A percentile compares a stretch with the other conserved stretches of the same genome.
These are phyloP conservation scores for Drosophila tani DNA, from an alignment of 1,140 invertebrate species.

Conservation along the genomic window DNA sequence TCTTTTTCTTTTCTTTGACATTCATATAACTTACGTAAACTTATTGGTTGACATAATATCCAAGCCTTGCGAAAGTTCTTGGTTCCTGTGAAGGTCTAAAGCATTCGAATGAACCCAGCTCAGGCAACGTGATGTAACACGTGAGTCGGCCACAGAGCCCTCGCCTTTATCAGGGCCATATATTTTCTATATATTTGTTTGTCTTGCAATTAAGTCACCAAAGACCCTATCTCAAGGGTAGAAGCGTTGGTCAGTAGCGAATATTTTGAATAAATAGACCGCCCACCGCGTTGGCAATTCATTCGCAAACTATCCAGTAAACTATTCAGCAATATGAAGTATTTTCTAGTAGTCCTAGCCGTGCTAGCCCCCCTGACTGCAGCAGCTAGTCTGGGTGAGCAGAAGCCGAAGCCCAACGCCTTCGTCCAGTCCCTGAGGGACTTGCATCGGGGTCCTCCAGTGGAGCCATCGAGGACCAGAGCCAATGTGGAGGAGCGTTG, in stretches of 20 bases:
- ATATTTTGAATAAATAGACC: constrained; percentile 66
- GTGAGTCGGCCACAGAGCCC: constrained; percentile 18
- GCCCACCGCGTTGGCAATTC: constrained; percentile 41
- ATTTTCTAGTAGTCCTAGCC: constrained; percentile 33
- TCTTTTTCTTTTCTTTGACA: background rate
- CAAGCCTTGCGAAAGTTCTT: constrained; percentile 15
- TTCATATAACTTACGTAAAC: background rate
- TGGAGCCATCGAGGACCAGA: constrained; percentile 1
- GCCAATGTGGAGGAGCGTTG: constrained; percentile 57
- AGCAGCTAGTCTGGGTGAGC: constrained; percentile 30
- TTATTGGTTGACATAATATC: background rate
- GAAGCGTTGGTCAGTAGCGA: constrained; percentile 5
- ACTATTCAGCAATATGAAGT: constrained; percentile 57
- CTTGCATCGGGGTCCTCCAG: constrained; percentile 58
- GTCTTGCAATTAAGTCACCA: constrained; percentile 34
- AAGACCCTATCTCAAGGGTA: constrained; percentile 28
- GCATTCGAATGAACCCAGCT: constrained; percentile 13
- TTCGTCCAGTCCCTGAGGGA: constrained; percentile 47
- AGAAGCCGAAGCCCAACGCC: constrained; percentile 24
- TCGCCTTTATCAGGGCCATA: constrained; percentile 50
- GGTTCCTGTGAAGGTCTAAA: constrained; percentile 3
- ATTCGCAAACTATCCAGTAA: constrained; percentile 60
- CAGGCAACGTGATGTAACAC: constrained; percentile 12
- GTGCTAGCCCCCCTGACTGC: constrained; percentile 39
- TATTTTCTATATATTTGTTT: constrained; percentile 49